Evolutionary conservation across 2,888 invertebrate species (phyloP).

Genomic region (Drosophila vallismaia): DNA sequence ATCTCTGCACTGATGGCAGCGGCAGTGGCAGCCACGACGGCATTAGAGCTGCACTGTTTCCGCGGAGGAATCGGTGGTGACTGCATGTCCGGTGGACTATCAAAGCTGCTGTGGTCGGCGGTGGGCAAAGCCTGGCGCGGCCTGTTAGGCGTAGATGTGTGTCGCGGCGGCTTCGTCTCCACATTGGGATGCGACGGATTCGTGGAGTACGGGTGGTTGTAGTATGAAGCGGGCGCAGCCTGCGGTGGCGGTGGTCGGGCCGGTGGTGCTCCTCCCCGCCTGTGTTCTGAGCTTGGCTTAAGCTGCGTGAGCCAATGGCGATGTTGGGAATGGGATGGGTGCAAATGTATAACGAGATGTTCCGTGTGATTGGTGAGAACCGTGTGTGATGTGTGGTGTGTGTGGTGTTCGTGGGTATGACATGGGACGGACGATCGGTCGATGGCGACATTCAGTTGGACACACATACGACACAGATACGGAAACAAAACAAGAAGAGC

Average conservation of each 20-base stretch:
- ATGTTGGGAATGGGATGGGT: conserved; percentile 41
- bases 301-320: conserved; percentile 71
- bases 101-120: conserved; percentile 80
- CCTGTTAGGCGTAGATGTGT: conserved; percentile 57
- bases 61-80: conserved; percentile 83
- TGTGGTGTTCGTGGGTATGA: conserved; percentile 46
- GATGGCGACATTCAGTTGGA: conserved; percentile 42
- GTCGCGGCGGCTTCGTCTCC: conserved; percentile 63
- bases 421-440: conserved; percentile 32
- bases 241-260: conserved; percentile 67
- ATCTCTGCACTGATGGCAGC: conserved; percentile 79
- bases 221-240: conserved; percentile 64
- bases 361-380: conserved; percentile 18
- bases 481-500: conserved; percentile 52
- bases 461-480: conserved; percentile 49
- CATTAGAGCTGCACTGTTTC: conserved; percentile 67
- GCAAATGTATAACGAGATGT: conserved; percentile 17
- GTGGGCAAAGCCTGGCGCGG: conserved; percentile 55
- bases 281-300: conserved; percentile 79
- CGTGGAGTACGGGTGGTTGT: conserved; percentile 78
- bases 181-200: conserved; percentile 41
- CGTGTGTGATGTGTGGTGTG: conserved; percentile 53
- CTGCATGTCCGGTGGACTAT: conserved; percentile 82
- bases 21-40: conserved; percentile 70
- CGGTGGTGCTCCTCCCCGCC: conserved; percentile 60